phyloP scores from a whole-genome alignment of 2,888 invertebrate genomes.

The Eristalinus sepulchralis region DNA sequence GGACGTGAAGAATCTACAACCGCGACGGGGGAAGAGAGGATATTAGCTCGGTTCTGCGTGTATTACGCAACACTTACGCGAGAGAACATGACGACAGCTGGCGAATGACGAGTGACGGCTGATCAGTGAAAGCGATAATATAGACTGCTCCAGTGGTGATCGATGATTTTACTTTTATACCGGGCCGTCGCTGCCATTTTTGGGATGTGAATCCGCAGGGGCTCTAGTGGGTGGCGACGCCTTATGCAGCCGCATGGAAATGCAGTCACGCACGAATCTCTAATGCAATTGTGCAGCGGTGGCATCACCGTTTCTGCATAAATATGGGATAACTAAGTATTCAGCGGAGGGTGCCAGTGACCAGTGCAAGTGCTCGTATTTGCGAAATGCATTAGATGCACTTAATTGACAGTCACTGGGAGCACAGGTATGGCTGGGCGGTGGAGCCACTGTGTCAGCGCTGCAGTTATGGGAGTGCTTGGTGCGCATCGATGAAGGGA shows the following conservation, averaged over 20 bases:
- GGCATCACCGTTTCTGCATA: slow-evolving; percentile 55
- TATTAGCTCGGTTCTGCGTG: neutral
- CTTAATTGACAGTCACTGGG: slow-evolving; percentile 14
- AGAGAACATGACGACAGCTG: slow-evolving; percentile 33
- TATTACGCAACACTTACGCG: slow-evolving; percentile 45
- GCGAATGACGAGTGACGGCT: neutral
- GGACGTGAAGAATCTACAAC: slow-evolving; percentile 42
- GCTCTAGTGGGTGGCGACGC: slow-evolving; percentile 52
- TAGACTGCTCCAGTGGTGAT: slow-evolving; percentile 44
- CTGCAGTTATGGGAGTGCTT: neutral
- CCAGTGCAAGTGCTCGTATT: neutral
- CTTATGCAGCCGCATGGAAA: slow-evolving; percentile 66
- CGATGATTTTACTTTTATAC: slow-evolving; percentile 62
- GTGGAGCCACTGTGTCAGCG: slow-evolving; percentile 38
- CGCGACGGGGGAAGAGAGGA: neutral
- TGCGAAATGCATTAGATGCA: slow-evolving; percentile 31
- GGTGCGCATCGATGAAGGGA: neutral
- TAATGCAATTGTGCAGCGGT: slow-evolving; percentile 64
- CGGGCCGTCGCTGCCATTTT: slow-evolving; percentile 43
- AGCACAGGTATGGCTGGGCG: slow-evolving; percentile 16
- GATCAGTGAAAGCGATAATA: slow-evolving; percentile 44
- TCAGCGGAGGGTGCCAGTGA: slow-evolving; percentile 10
- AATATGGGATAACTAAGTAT: slow-evolving; percentile 41
- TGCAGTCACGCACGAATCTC: slow-evolving; percentile 69
- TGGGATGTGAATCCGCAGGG: slow-evolving; percentile 46